phyloP scores from a whole-genome alignment of 2,797 vertebrate species.

The Taeniopygia guttata region DNA sequence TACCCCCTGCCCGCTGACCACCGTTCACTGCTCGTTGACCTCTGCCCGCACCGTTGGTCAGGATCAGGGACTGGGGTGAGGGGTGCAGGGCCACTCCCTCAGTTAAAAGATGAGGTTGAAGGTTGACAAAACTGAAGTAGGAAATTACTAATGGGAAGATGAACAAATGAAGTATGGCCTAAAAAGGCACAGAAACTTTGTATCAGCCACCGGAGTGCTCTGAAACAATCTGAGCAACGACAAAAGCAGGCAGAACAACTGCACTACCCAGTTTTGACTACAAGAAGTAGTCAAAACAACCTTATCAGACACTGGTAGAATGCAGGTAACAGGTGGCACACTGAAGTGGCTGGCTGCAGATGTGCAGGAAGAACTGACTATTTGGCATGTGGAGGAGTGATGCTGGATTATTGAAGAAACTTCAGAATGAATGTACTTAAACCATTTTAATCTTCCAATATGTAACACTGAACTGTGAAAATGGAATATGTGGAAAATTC shows the following conservation, averaged over 20 bases:
- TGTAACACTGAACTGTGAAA: background rate
- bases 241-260: background rate
- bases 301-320: background rate
- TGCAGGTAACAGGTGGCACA: no score
- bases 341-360: background rate
- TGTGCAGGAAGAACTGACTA: background rate
- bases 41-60: background rate
- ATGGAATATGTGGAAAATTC: background rate
- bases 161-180: fast-evolving
- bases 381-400: background rate
- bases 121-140: background rate
- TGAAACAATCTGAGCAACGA: background rate
- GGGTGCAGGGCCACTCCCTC: background rate
- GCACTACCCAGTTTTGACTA: background rate
- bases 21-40: background rate
- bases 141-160: background rate
- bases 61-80: background rate
- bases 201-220: background rate
- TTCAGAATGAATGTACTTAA: background rate
- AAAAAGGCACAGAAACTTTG: background rate
- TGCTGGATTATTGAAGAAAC: background rate
- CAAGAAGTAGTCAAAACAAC: no score
- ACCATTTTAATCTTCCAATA: background rate
- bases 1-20: background rate
- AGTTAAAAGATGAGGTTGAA: background rate